These are phyloP conservation scores for Antennarius maculatus DNA, from an alignment of 2,797 vertebrate species.

Conservation along the genomic window DNA sequence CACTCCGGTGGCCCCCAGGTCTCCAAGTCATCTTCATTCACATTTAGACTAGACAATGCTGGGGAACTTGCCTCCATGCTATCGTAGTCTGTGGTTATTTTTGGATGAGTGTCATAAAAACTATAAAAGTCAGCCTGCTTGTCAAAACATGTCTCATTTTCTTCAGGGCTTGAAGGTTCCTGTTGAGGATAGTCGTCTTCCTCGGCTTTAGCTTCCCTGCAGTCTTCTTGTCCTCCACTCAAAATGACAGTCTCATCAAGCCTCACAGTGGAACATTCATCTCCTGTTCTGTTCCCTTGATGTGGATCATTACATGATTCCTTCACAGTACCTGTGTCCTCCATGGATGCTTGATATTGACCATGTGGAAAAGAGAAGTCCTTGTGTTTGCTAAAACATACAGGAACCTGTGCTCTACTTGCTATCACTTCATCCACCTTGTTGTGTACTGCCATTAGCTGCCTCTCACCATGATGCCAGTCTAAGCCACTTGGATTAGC, in stretches of 20 bases:
- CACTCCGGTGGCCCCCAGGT: conserved; percentile 7
- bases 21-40: conserved; percentile 12
- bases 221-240: conserved; percentile 20
- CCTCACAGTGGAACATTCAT: conserved; percentile 19
- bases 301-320: conserved; percentile 31
- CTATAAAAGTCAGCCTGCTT: conserved; percentile 7
- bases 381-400: conserved; percentile 12
- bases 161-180: conserved; percentile 6
- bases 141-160: conserved; percentile 10
- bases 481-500: conserved; percentile 72
- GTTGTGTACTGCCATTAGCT: conserved; percentile 47
- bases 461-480: conserved; percentile 56
- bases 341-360: conserved; percentile 35
- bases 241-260: conserved; percentile 3
- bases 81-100: neutral
- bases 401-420: conserved; percentile 19
- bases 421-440: conserved; percentile 42
- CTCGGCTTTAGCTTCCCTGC: neutral
- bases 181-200: conserved; percentile 16
- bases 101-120: conserved; percentile 17
- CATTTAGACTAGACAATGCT: neutral
- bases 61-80: neutral
- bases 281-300: conserved; percentile 6
- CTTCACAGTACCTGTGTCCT: conserved; percentile 1
- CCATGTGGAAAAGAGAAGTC: conserved; percentile 6